phyloP scores from a whole-genome alignment of 1,140 invertebrate species.

The Druon quercuslanigerum region DNA sequence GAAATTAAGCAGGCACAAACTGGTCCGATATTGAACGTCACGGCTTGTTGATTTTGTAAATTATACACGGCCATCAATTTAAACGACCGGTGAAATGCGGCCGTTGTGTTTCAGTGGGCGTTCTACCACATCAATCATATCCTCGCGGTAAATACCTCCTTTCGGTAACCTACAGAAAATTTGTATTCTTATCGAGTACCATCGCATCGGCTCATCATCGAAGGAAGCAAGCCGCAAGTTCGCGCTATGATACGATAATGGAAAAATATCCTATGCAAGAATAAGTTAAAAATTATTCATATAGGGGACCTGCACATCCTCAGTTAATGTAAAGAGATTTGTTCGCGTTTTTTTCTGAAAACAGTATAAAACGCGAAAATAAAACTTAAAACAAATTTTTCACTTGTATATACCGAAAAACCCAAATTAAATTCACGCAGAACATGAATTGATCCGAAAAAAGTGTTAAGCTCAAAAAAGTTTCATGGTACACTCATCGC shows the following conservation, averaged over 20 bases:
- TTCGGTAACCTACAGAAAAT: conserved; percentile 61
- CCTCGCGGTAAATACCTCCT: conserved; percentile 64
- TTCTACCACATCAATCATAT: conserved; percentile 69
- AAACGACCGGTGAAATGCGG: conserved; percentile 64
- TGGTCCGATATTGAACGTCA: conserved; percentile 64
- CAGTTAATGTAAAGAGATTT: too few relatives aligned
- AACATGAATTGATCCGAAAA: too few relatives aligned
- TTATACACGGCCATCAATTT: conserved; percentile 70
- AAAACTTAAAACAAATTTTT: too few relatives aligned
- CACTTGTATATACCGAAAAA: too few relatives aligned
- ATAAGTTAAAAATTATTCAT: too few relatives aligned
- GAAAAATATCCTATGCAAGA: too few relatives aligned
- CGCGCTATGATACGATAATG: not conserved
- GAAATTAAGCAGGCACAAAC: conserved; percentile 60
- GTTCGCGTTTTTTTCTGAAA: too few relatives aligned
- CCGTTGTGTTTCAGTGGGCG: conserved; percentile 70
- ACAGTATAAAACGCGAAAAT: too few relatives aligned
- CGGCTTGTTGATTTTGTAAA: conserved; percentile 73
- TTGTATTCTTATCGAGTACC: conserved; percentile 62
- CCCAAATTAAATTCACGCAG: too few relatives aligned
- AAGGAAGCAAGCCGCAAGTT: not conserved
- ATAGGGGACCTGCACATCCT: too few relatives aligned
- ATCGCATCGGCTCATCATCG: conserved; percentile 57
- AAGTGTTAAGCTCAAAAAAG: too few relatives aligned
- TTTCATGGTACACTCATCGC: too few relatives aligned